phyloP scores from a whole-genome alignment of 2,797 vertebrate genomes.

The Myripristis jacobus region DNA sequence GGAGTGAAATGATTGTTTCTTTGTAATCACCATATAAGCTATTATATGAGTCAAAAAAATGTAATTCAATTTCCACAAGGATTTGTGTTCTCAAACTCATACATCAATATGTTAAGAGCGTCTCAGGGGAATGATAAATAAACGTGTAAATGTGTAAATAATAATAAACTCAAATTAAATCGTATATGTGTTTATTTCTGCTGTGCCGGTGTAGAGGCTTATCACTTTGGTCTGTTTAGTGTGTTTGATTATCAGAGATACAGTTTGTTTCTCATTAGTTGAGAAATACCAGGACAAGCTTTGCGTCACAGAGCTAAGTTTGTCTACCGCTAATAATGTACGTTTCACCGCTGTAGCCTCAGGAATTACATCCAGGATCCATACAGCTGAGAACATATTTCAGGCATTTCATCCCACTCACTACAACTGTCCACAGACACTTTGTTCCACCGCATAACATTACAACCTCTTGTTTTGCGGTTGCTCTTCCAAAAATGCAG shows the following conservation, averaged over 20 bases:
- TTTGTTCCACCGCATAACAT: background rate
- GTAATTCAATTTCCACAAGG: constrained; percentile 53
- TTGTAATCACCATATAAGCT: constrained; percentile 65
- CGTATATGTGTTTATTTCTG: constrained; percentile 7
- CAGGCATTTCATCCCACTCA: background rate
- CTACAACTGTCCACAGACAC: constrained; percentile 5
- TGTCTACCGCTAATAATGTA: background rate
- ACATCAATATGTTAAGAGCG: background rate
- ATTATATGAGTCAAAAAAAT: constrained; percentile 57
- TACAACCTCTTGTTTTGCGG: constrained; percentile 37
- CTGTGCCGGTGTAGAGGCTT: constrained; percentile 5
- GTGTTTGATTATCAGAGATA: constrained; percentile 19
- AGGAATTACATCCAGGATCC: constrained; percentile 11
- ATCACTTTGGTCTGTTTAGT: constrained; percentile 12
- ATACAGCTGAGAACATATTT: constrained; percentile 11
- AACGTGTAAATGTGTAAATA: constrained; percentile 4
- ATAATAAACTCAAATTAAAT: constrained; percentile 11
- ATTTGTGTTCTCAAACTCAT: constrained; percentile 33
- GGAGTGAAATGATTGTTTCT: constrained; percentile 67
- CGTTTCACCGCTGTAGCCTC: background rate
- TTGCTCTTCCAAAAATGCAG: constrained; percentile 16
- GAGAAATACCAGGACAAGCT: constrained; percentile 8
- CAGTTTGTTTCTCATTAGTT: constrained; percentile 10
- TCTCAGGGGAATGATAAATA: constrained; percentile 23
- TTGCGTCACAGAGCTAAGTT: background rate